phyloP scores from a whole-genome alignment of 1,140 invertebrate genomes.

The Bombus huntii region DNA sequence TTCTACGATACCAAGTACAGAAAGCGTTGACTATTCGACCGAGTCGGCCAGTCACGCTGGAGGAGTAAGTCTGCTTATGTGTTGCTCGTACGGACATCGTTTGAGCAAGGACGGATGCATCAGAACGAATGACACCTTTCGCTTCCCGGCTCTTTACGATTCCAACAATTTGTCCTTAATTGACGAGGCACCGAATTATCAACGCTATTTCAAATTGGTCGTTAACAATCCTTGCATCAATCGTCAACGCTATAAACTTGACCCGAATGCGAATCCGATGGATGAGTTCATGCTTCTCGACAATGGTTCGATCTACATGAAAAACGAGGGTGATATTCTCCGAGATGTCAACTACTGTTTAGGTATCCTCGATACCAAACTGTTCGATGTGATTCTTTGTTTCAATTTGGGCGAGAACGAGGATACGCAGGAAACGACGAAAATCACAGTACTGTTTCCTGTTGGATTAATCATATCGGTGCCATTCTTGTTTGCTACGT shows the following conservation, averaged over 20 bases:
- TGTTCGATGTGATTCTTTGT: constrained; percentile 60
- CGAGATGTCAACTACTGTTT: constrained; percentile 61
- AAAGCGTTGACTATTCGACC: no score
- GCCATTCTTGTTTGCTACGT: constrained; percentile 82
- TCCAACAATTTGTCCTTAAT: background rate
- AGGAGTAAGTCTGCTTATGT: constrained; percentile 34
- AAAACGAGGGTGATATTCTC: constrained; percentile 46
- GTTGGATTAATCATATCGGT: constrained; percentile 82
- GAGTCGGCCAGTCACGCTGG: no score
- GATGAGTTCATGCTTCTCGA: constrained; percentile 82
- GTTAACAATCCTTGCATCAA: constrained; percentile 49
- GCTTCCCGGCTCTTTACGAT: constrained; percentile 45
- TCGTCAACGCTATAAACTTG: constrained; percentile 75
- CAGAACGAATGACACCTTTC: background rate
- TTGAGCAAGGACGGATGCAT: background rate
- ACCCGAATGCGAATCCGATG: constrained; percentile 75
- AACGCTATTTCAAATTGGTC: constrained; percentile 27
- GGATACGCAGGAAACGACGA: background rate
- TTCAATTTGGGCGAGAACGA: constrained; percentile 5
- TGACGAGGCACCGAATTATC: background rate
- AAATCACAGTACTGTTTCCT: constrained; percentile 10
- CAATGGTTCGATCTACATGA: constrained; percentile 83
- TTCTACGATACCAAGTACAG: background rate
- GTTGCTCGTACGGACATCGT: constrained; percentile 20
- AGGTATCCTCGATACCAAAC: background rate